Conservation (phyloP, 2,888 invertebrate species). For the Drosophila falleni region DNA sequence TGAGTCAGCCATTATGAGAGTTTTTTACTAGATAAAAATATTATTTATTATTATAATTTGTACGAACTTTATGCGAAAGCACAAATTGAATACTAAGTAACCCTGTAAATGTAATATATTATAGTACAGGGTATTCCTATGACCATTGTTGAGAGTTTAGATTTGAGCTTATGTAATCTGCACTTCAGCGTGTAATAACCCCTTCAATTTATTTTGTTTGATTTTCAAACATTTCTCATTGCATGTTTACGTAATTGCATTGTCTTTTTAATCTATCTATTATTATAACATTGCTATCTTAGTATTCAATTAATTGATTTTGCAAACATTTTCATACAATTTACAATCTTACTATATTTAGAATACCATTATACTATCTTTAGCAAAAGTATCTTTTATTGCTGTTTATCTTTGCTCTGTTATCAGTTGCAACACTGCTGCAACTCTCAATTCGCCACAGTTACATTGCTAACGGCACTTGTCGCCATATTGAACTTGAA, state of each 20-base stretch:
- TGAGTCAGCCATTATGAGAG: slow-evolving; percentile 1
- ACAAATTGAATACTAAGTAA: background rate
- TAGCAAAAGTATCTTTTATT: background rate
- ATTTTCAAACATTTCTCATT: slow-evolving; percentile 19
- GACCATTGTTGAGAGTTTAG: background rate
- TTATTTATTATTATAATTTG: background rate
- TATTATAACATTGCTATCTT: slow-evolving; percentile 6
- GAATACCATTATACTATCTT: background rate
- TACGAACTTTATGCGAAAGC: background rate
- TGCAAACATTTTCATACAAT: background rate
- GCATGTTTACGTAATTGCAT: slow-evolving; percentile 21
- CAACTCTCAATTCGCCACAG: slow-evolving; percentile 42
- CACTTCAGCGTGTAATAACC: slow-evolving; percentile 8
- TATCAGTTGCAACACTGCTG: slow-evolving; percentile 12
- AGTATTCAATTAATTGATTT: slow-evolving; percentile 7
- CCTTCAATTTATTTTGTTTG: background rate
- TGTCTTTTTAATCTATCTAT: slow-evolving; percentile 4
- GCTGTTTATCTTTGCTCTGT: slow-evolving; percentile 18
- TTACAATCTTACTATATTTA: background rate
- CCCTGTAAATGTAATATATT: background rate
- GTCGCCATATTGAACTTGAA: slow-evolving; percentile 72
- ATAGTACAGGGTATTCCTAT: background rate
- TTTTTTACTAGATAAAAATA: background rate
- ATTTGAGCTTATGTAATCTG: slow-evolving; percentile 8
- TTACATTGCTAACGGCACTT: slow-evolving; percentile 47